Conservation (phyloP, 2,113 vertebrate genomes). For the Microtus ochrogaster region DNA sequence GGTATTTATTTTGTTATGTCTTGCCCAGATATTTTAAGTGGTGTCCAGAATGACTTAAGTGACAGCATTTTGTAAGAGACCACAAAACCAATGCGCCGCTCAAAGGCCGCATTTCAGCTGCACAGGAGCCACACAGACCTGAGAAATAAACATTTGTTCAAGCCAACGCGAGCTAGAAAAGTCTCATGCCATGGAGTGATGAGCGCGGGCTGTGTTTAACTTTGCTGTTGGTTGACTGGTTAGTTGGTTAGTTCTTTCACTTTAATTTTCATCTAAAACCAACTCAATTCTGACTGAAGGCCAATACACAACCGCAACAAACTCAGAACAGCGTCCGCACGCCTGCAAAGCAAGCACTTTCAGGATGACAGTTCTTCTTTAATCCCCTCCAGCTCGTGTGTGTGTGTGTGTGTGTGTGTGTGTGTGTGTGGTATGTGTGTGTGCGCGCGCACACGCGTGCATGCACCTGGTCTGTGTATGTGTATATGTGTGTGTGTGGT, state of each 20-base stretch:
- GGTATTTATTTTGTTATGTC: background rate
- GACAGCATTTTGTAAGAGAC: background rate
- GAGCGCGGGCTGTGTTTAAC: background rate
- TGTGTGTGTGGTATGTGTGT: too few species aligned
- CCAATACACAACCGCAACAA: background rate
- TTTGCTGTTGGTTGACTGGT: background rate
- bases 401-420: too few species aligned
- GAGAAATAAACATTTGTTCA: background rate
- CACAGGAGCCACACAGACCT: constrained; percentile 2
- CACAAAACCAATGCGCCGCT: background rate
- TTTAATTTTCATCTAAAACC: constrained; percentile 12
- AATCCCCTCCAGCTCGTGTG: too few species aligned
- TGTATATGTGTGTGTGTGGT: too few species aligned
- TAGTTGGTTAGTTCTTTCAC: background rate
- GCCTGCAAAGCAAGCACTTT: too few species aligned
- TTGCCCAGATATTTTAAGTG: background rate
- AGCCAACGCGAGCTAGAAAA: background rate
- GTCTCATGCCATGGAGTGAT: background rate
- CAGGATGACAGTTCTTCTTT: background rate
- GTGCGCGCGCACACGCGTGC: too few species aligned
- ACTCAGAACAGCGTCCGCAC: background rate
- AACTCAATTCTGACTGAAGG: constrained; percentile 31
- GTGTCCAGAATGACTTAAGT: background rate
- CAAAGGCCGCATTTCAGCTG: background rate
- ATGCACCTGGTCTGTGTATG: too few species aligned